A percentile compares a stretch with the other conserved stretches of the same genome.
Conservation (phyloP, 2,113 vertebrate genomes). For the Ptilonorhynchus violaceus region DNA sequence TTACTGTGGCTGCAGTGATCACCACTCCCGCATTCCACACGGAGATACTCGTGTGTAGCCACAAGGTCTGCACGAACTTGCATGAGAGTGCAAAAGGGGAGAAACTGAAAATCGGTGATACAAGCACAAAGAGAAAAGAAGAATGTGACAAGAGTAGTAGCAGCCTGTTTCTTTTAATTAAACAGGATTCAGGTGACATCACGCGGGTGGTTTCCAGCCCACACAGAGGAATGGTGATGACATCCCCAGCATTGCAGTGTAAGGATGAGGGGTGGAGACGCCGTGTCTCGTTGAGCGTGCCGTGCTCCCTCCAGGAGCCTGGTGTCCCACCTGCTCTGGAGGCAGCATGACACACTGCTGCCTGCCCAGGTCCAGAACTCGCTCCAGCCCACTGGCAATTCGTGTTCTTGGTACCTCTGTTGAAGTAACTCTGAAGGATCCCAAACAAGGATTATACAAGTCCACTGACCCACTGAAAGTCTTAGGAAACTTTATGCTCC, state of each 20-base stretch:
- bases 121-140: rapidly evolving
- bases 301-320: background rate
- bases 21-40: background rate
- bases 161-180: background rate
- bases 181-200: background rate
- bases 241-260: background rate
- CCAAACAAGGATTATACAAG: background rate
- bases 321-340: conserved; percentile 18
- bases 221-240: background rate
- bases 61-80: background rate
- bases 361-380: background rate
- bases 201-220: background rate
- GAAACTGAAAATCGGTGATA: background rate
- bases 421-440: background rate
- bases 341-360: background rate
- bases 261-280: background rate
- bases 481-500: background rate
- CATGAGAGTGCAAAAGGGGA: background rate
- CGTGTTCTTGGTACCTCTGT: background rate
- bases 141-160: background rate
- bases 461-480: background rate
- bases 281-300: background rate
- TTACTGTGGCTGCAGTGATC: background rate
- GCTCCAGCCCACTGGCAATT: background rate
- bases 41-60: background rate